Evolutionary conservation across 1,140 invertebrate species (phyloP).

Genomic region (Myzus persicae): DNA sequence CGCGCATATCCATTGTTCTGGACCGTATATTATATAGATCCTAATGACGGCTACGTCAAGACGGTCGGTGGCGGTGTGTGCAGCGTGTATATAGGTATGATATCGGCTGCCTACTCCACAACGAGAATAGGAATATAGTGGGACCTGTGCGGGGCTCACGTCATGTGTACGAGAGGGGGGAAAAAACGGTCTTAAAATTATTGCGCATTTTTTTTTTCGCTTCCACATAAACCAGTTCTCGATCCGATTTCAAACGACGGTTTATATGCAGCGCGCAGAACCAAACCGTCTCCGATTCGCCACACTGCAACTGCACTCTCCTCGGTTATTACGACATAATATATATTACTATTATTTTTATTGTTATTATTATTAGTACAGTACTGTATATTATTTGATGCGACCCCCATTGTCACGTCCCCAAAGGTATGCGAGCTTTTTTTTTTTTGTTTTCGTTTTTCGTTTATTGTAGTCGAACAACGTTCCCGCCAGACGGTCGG

Average conservation of each 20-base stretch:
- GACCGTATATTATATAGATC: background rate
- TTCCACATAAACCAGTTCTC: constrained; percentile 32
- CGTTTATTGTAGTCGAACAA: background rate
- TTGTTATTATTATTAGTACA: too few relatives aligned
- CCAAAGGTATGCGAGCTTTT: background rate
- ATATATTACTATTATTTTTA: too few relatives aligned
- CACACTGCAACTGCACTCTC: background rate
- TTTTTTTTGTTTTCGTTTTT: constrained; percentile 7
- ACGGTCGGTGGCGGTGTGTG: background rate
- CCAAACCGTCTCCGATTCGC: background rate
- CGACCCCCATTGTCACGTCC: background rate
- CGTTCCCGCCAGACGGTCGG: background rate
- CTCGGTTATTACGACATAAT: background rate
- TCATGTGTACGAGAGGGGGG: background rate
- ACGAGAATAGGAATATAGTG: too few relatives aligned
- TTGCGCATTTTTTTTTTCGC: constrained; percentile 21
- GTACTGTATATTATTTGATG: background rate
- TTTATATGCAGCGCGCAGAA: constrained; percentile 14
- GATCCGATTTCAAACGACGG: constrained; percentile 22
- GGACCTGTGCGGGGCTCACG: background rate
- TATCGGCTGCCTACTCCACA: too few relatives aligned
- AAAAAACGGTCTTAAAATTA: constrained; percentile 24
- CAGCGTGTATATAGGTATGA: background rate
- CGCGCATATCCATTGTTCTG: constrained; percentile 6
- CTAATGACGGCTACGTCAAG: constrained; percentile 21